Percentiles rank a stretch among this genome's conserved stretches.
Conservation (phyloP, 1,140 invertebrate species). For the Cryptotermes secundus region DNA sequence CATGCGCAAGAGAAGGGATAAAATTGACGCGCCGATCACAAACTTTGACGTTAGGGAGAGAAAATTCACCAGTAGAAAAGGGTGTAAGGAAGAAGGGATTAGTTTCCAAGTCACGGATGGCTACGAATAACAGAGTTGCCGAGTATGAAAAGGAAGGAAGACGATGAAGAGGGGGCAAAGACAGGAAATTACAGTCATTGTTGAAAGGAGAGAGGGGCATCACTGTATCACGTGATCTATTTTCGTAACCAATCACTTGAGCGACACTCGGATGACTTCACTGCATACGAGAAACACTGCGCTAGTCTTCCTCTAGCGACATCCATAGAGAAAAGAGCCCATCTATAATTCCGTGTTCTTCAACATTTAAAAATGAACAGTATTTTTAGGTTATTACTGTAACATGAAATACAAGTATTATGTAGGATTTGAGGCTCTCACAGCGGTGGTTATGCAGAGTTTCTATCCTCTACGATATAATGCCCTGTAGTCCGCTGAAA, state of each 20-base stretch:
- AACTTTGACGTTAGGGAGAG: background rate
- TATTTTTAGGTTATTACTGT: too few relatives aligned
- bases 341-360: background rate
- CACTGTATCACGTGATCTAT: background rate
- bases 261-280: background rate
- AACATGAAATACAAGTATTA: too few relatives aligned
- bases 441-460: too few relatives aligned
- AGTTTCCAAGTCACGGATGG: conserved; percentile 15
- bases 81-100: background rate
- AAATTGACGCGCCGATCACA: background rate
- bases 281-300: background rate
- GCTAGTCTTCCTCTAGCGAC: too few relatives aligned
- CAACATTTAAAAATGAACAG: background rate
- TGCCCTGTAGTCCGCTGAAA: too few relatives aligned
- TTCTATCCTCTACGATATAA: too few relatives aligned
- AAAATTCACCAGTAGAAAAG: background rate
- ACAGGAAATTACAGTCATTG: conserved; percentile 16
- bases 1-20: background rate
- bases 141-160: background rate
- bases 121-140: conserved; percentile 5
- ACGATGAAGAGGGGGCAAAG: background rate
- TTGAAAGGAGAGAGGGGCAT: background rate
- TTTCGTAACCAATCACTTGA: conserved; percentile 1
- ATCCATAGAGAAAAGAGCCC: background rate
- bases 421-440: too few relatives aligned